These are phyloP conservation scores for Lophura nycthemera DNA, from an alignment of 2,113 vertebrate species.

Conservation along the genomic window DNA sequence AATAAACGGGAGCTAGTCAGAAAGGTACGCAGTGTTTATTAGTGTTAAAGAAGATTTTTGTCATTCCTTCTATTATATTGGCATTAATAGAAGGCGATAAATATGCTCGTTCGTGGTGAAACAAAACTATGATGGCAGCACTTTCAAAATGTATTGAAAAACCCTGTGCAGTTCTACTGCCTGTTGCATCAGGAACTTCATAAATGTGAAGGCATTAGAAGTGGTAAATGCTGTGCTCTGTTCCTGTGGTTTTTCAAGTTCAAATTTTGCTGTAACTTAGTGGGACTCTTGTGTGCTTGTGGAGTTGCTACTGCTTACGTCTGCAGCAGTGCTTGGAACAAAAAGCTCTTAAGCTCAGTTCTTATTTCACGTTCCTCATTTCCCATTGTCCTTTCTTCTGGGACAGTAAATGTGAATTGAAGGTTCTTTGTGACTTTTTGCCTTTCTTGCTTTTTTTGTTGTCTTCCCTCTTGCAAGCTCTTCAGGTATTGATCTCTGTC, in stretches of 20 bases:
- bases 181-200: neutral
- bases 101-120: constrained; percentile 38
- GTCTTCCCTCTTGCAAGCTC: neutral
- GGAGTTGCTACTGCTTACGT: neutral
- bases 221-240: neutral
- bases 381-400: neutral
- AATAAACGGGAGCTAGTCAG: neutral
- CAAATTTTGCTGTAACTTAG: neutral
- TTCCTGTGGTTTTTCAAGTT: neutral
- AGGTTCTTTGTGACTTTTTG: neutral
- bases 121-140: constrained; percentile 38
- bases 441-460: neutral
- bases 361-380: neutral
- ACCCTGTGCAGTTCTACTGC: neutral
- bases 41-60: constrained; percentile 1
- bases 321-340: neutral
- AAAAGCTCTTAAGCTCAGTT: neutral
- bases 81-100: neutral
- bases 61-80: neutral
- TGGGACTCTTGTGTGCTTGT: neutral
- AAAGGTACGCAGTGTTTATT: constrained; percentile 46
- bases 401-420: neutral
- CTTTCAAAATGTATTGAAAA: constrained; percentile 23
- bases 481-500: neutral
- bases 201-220: neutral